Percentiles rank a stretch among this genome's conserved stretches.
Conservation (phyloP, 2,888 invertebrate species). For the Melanostoma mellinum region DNA sequence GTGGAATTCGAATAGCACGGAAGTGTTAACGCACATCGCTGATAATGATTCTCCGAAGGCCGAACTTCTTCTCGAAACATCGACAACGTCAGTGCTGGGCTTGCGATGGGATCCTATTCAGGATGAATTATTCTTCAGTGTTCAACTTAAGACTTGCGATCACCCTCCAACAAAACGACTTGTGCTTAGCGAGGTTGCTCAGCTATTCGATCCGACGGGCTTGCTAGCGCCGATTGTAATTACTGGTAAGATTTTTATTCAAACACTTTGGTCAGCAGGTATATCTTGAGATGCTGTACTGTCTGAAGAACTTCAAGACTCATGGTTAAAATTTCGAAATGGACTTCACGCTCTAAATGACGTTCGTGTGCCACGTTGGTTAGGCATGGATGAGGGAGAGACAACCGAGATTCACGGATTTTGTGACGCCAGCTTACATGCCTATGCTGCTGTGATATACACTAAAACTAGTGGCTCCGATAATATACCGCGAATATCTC, state of each 20-base stretch:
- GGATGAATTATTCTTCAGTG: slow-evolving; percentile 18
- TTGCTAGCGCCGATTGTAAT: slow-evolving; percentile 24
- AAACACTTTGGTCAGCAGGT: slow-evolving; percentile 22
- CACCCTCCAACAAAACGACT: neutral
- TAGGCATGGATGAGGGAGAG: neutral
- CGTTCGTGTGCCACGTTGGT: slow-evolving; percentile 4
- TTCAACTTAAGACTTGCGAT: neutral
- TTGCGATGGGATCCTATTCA: slow-evolving; percentile 13
- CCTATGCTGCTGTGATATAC: slow-evolving; percentile 31
- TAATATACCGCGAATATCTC: neutral
- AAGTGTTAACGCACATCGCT: neutral
- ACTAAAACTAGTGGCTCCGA: too few relatives aligned
- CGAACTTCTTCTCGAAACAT: neutral
- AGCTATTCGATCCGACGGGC: slow-evolving; percentile 17
- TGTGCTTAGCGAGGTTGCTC: slow-evolving; percentile 7
- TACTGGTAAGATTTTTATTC: slow-evolving; percentile 37
- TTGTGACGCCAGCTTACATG: slow-evolving; percentile 26
- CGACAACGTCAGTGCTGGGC: slow-evolving; percentile 11
- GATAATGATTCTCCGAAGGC: neutral
- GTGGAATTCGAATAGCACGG: slow-evolving; percentile 26
- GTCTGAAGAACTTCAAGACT: neutral
- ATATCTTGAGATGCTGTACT: slow-evolving; percentile 32
- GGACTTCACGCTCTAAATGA: neutral
- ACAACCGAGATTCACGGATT: slow-evolving; percentile 11
- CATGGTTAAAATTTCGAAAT: slow-evolving; percentile 13